These are phyloP conservation scores for Anguilla marmorata DNA, from an alignment of 2,797 vertebrate genomes.

Conservation along the genomic window DNA sequence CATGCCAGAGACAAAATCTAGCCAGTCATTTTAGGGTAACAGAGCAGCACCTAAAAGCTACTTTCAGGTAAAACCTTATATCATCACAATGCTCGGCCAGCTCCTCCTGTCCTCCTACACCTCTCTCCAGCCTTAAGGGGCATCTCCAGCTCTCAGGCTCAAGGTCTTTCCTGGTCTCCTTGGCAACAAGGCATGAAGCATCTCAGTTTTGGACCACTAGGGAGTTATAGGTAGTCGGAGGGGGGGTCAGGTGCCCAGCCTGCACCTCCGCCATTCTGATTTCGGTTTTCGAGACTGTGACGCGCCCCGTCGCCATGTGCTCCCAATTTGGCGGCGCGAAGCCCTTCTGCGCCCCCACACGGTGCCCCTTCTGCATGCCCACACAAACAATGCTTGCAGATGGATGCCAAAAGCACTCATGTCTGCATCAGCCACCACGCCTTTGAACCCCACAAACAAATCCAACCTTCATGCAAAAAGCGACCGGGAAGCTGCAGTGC, in stretches of 20 bases:
- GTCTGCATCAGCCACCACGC: not conserved
- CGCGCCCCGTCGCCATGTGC: not conserved
- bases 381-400: constrained; percentile 12
- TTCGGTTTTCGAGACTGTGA: not conserved
- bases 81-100: not conserved
- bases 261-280: not conserved
- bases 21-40: not conserved
- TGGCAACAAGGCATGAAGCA: not conserved
- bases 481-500: not conserved
- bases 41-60: not conserved
- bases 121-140: not conserved
- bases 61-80: not conserved
- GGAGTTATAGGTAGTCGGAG: not conserved
- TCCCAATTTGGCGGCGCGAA: constrained; percentile 22
- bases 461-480: not conserved
- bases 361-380: constrained; percentile 18
- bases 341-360: not conserved
- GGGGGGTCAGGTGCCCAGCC: not conserved
- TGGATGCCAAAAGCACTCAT: not conserved
- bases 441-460: constrained; percentile 15
- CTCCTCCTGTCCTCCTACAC: not conserved
- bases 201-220: not conserved
- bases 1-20: too few relatives aligned
- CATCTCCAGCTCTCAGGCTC: not conserved
- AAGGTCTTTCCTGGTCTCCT: not conserved